phyloP scores from a whole-genome alignment of 2,113 vertebrate species.

The Vidua macroura region DNA sequence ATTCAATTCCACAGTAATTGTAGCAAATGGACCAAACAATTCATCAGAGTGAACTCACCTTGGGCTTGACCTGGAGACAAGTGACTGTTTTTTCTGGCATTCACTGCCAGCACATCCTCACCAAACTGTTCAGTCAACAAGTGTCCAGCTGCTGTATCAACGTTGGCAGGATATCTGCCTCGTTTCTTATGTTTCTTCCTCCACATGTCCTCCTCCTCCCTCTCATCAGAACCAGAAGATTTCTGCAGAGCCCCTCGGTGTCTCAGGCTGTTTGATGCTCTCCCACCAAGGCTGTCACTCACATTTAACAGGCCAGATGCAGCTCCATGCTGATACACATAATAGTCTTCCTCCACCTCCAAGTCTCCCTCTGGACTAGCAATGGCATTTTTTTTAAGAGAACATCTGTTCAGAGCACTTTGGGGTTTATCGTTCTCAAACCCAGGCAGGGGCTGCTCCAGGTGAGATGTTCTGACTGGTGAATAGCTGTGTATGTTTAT shows the following conservation, averaged over 20 bases:
- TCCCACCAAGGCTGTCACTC: not conserved
- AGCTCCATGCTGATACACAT: not conserved
- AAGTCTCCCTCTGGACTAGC: constrained; percentile 71
- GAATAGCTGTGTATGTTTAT: constrained; percentile 59
- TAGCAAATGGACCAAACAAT: not conserved
- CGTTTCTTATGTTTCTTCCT: constrained; percentile 25
- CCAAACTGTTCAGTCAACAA: constrained; percentile 29
- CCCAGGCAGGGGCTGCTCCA: constrained; percentile 64
- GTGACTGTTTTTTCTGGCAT: constrained; percentile 46
- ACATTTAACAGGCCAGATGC: not conserved
- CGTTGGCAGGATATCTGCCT: not conserved
- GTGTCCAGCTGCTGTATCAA: not conserved
- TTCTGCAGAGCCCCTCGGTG: constrained; percentile 5
- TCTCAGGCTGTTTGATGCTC: not conserved
- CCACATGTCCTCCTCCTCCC: constrained; percentile 14
- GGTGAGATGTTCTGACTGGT: constrained; percentile 43
- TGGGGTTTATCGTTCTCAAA: constrained; percentile 63
- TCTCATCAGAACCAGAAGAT: constrained; percentile 50
- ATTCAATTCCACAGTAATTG: constrained; percentile 20
- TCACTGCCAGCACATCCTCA: constrained; percentile 5
- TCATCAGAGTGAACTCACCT: constrained; percentile 54
- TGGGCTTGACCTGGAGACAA: constrained; percentile 42
- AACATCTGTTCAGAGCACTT: not conserved
- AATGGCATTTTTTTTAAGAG: constrained; percentile 52
- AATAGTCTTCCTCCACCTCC: constrained; percentile 69